These are phyloP conservation scores for Drosophila persimilis DNA, from an alignment of 1,140 invertebrate species.

Conservation along the genomic window DNA sequence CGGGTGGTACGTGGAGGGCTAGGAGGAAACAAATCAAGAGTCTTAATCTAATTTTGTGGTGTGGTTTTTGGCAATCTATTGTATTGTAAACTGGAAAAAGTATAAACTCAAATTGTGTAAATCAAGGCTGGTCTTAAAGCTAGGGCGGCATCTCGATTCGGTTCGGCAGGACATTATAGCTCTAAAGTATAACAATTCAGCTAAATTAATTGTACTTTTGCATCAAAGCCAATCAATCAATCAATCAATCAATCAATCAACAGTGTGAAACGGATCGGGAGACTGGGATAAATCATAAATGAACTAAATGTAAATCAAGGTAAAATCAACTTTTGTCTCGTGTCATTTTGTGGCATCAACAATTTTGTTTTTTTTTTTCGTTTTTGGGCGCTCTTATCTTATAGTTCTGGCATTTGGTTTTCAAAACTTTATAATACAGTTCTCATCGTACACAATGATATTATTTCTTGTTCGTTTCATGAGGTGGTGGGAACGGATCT, in stretches of 20 bases:
- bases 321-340: slow-evolving; percentile 48
- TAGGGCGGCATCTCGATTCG: slow-evolving; percentile 47
- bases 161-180: slow-evolving; percentile 41
- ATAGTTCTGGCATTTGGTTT: slow-evolving; percentile 18
- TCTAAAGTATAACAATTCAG: slow-evolving; percentile 45
- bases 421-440: slow-evolving; percentile 65
- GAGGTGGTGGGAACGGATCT: slow-evolving; percentile 12
- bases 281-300: slow-evolving; percentile 51
- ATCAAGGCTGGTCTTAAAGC: slow-evolving; percentile 68
- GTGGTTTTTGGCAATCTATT: slow-evolving; percentile 22
- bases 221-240: slow-evolving; percentile 43
- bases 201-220: slow-evolving; percentile 49
- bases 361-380: slow-evolving; percentile 64
- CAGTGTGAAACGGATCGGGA: slow-evolving; percentile 39
- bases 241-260: slow-evolving; percentile 40
- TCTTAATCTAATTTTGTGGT: slow-evolving; percentile 41
- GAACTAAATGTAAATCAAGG: slow-evolving; percentile 55
- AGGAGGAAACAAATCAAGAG: slow-evolving; percentile 30
- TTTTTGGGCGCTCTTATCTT: slow-evolving; percentile 53
- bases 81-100: slow-evolving; percentile 2
- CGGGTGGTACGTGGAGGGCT: neutral
- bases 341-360: slow-evolving; percentile 35
- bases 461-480: slow-evolving; percentile 6
- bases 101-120: slow-evolving; percentile 53
- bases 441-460: slow-evolving; percentile 34